Evolutionary conservation across 2,797 vertebrate genomes (phyloP).

Genomic region (Acrossocheilus wenchowensis): DNA sequence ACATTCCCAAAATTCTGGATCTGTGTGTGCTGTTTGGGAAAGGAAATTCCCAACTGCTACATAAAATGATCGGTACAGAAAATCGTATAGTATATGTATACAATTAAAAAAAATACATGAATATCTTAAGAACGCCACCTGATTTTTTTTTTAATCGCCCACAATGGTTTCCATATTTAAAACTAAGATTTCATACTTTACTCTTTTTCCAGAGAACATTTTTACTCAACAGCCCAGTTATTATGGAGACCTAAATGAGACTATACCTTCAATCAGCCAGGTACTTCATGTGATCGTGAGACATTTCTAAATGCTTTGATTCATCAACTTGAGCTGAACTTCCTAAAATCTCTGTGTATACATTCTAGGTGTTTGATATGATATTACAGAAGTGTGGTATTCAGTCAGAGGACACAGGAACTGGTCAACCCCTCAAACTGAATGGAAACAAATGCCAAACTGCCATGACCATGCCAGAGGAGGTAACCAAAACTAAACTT

Average conservation of each 20-base stretch:
- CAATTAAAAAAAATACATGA: background rate
- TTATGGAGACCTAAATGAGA: slow-evolving; percentile 89
- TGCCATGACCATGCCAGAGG: slow-evolving; percentile 84
- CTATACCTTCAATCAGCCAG: slow-evolving; percentile 89
- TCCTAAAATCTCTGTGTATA: background rate
- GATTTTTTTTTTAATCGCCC: background rate
- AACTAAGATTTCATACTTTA: background rate
- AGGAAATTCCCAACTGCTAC: slow-evolving; percentile 88
- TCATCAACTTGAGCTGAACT: background rate
- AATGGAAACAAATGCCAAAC: slow-evolving; percentile 77
- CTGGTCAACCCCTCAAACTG: slow-evolving; percentile 85
- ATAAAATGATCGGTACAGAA: slow-evolving; percentile 92
- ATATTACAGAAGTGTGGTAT: slow-evolving; percentile 88
- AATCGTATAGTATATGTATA: background rate
- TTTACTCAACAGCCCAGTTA: slow-evolving; percentile 93
- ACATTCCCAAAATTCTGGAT: slow-evolving; percentile 97
- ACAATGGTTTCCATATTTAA: background rate
- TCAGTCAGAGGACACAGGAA: slow-evolving; percentile 79
- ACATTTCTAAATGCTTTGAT: background rate
- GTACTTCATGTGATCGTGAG: slow-evolving; percentile 66
- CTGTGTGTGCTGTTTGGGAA: slow-evolving; percentile 95
- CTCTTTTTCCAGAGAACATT: slow-evolving; percentile 84
- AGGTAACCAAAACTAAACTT: slow-evolving; percentile 74
- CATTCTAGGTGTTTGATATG: slow-evolving; percentile 86
- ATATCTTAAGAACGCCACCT: background rate